These are phyloP conservation scores for Cinara cedri DNA, from an alignment of 2,888 invertebrate genomes.

Conservation along the genomic window DNA sequence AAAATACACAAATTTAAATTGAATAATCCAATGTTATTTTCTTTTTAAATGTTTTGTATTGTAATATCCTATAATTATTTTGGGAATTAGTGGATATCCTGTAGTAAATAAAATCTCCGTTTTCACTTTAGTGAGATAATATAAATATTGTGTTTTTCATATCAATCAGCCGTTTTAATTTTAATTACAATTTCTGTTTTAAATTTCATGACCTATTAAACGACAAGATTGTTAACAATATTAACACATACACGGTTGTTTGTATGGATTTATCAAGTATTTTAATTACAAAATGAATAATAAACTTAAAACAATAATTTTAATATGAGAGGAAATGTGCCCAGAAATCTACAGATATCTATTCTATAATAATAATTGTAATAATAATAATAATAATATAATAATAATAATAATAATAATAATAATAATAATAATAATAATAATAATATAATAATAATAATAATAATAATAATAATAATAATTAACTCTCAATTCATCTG, in stretches of 20 bases:
- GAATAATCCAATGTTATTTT: slow-evolving; percentile 41
- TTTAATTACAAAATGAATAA: slow-evolving; percentile 30
- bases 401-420: slow-evolving; percentile 30
- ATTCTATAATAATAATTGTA: slow-evolving; percentile 31
- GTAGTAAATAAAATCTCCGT: slow-evolving; percentile 34
- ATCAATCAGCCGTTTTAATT: slow-evolving; percentile 55
- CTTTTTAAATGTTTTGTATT: slow-evolving; percentile 11
- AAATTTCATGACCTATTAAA: slow-evolving; percentile 26
- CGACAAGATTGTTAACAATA: slow-evolving; percentile 20
- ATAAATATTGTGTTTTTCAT: slow-evolving; percentile 43
- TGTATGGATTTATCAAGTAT: slow-evolving; percentile 33
- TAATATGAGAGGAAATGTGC: slow-evolving; percentile 36
- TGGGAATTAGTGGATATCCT: slow-evolving; percentile 24
- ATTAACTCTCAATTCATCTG: slow-evolving; percentile 33
- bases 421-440: slow-evolving; percentile 4
- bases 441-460: background rate
- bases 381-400: slow-evolving; percentile 1
- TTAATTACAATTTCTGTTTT: slow-evolving; percentile 15
- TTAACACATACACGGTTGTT: slow-evolving; percentile 29
- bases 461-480: slow-evolving; percentile 10
- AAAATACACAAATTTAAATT: slow-evolving; percentile 50
- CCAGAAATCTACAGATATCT: slow-evolving; percentile 40
- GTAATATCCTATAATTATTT: slow-evolving; percentile 22
- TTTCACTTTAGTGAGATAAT: slow-evolving; percentile 34
- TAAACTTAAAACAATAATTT: slow-evolving; percentile 38